Evolutionary conservation across 2,113 vertebrate species (phyloP).

Genomic region (Varanus komodoensis): DNA sequence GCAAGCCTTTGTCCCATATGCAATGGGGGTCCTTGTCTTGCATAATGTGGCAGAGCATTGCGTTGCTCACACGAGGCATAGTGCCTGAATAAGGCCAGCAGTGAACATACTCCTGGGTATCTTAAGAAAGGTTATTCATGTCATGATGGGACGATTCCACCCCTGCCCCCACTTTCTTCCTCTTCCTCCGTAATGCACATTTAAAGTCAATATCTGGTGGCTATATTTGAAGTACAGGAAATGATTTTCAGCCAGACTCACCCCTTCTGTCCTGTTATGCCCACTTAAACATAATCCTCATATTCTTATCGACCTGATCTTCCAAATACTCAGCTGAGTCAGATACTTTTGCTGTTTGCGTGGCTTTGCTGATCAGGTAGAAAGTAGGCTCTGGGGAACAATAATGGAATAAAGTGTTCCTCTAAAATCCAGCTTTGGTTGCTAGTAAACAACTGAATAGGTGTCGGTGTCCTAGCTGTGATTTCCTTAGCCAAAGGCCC

Average conservation of each 20-base stretch:
- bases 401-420: slow-evolving; percentile 15
- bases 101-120: background rate
- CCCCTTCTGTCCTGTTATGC: background rate
- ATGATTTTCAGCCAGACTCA: background rate
- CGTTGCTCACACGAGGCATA: too few species aligned
- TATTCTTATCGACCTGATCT: slow-evolving; percentile 25
- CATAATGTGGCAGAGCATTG: too few species aligned
- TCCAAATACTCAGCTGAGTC: background rate
- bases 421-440: background rate
- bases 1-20: too few species aligned
- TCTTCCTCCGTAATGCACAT: background rate
- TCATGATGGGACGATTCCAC: background rate
- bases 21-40: too few species aligned
- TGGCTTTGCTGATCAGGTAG: background rate
- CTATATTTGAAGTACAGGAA: slow-evolving; percentile 9
- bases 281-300: slow-evolving; percentile 27
- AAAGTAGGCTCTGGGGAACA: rapidly evolving
- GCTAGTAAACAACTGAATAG: background rate
- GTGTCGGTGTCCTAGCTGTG: background rate
- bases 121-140: background rate
- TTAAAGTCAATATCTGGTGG: slow-evolving; percentile 12
- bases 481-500: background rate
- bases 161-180: background rate
- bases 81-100: too few species aligned
- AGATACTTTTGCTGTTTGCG: rapidly evolving